phyloP scores from a whole-genome alignment of 2,113 vertebrate species.

The Hylia prasina region DNA sequence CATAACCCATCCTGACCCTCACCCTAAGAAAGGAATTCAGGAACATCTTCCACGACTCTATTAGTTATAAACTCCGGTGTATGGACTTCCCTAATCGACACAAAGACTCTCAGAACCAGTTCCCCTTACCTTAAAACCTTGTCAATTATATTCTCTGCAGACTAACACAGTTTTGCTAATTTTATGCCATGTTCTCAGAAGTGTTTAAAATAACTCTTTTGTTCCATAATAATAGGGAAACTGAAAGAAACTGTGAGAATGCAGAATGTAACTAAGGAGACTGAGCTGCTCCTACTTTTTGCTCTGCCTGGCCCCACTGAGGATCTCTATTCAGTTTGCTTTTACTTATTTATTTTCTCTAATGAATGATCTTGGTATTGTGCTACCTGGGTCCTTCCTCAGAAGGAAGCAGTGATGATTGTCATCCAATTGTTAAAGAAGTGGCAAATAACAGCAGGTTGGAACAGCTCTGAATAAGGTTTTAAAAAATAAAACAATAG shows the following conservation, averaged over 20 bases:
- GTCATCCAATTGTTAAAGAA: not conserved
- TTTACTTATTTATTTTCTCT: not conserved
- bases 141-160: not conserved
- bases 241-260: conserved; percentile 31
- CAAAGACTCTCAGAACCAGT: not conserved
- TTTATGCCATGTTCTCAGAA: conserved; percentile 36
- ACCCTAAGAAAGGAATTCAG: not conserved
- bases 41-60: not conserved
- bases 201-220: conserved; percentile 49
- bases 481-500: not conserved
- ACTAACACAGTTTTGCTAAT: conserved; percentile 20
- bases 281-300: conserved; percentile 24
- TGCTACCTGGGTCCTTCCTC: not conserved
- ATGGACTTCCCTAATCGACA: not conserved
- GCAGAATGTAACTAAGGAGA: conserved; percentile 58
- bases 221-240: conserved; percentile 40
- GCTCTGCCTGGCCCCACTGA: not conserved
- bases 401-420: not conserved
- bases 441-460: not conserved
- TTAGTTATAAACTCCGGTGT: not conserved
- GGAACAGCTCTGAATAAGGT: not conserved
- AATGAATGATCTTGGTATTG: not conserved
- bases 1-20: not conserved
- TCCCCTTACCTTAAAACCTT: not conserved
- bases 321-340: not conserved